phyloP scores from a whole-genome alignment of 53 echinoderm and acorn worm species.

The Hippasteria phrygiana region DNA sequence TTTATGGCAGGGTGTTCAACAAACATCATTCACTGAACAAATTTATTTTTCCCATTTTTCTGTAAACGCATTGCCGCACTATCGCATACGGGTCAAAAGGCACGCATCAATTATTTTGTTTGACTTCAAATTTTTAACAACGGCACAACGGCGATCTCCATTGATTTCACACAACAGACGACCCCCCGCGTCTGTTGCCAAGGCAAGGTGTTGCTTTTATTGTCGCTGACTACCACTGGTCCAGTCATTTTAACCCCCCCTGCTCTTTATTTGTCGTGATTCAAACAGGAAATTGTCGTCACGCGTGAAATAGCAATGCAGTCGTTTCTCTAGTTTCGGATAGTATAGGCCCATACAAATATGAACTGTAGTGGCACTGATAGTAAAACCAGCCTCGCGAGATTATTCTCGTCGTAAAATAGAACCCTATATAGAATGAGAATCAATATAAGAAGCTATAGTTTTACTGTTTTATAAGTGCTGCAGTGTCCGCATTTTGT shows the following conservation, averaged over 20 bases:
- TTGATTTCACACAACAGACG: not conserved
- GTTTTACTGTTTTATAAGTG: no score
- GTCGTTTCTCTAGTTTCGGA: no score
- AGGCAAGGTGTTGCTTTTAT: not conserved
- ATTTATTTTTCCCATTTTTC: not conserved
- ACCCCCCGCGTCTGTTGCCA: not conserved
- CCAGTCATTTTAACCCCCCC: not conserved
- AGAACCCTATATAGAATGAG: no score
- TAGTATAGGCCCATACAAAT: no score
- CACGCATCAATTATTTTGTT: not conserved
- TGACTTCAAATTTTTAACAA: not conserved
- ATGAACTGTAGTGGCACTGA: no score
- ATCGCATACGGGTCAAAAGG: not conserved
- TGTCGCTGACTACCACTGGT: no score
- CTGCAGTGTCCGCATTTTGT: no score
- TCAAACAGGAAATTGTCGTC: no score
- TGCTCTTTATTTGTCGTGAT: not conserved
- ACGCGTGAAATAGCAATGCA: no score
- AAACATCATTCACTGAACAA: not conserved
- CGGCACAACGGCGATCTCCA: not conserved
- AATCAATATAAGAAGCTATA: no score
- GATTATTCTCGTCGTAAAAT: no score
- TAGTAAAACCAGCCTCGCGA: no score
- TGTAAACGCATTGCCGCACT: not conserved
- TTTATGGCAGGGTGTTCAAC: not conserved